Evolutionary conservation across 2,113 vertebrate species (phyloP).

Genomic region (Alaudala cheleensis): DNA sequence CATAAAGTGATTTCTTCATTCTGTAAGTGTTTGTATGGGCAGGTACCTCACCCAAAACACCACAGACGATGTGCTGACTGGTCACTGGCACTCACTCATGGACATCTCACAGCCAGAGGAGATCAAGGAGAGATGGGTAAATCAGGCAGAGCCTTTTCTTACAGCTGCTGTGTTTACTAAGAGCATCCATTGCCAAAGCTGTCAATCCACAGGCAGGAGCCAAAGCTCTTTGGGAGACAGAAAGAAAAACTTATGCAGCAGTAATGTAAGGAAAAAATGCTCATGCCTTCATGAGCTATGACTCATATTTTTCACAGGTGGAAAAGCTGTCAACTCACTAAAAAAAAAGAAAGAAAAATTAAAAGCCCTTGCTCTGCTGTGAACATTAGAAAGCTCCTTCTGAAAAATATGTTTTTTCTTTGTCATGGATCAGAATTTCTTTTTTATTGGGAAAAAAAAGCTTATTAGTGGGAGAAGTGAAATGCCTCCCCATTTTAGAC

Average conservation of each 20-base stretch:
- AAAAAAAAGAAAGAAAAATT: background rate
- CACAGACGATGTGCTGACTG: rapidly evolving
- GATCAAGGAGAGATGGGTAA: background rate
- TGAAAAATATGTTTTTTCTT: background rate
- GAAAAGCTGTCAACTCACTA: background rate
- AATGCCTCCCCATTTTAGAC: background rate
- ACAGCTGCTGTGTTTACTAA: background rate
- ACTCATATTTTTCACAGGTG: slow-evolving; percentile 40
- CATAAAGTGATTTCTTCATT: background rate
- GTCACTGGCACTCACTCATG: background rate
- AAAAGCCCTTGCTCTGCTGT: background rate
- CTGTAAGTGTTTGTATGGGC: background rate
- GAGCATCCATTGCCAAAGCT: background rate
- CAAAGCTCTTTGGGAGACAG: background rate
- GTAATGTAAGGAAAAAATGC: background rate
- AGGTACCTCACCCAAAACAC: background rate
- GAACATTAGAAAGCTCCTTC: background rate
- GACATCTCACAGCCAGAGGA: background rate
- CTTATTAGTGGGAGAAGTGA: background rate
- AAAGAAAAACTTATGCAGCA: background rate
- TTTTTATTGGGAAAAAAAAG: background rate
- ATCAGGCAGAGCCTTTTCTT: background rate
- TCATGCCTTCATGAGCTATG: background rate
- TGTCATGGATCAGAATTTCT: background rate
- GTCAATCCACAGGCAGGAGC: slow-evolving; percentile 14